Evolutionary conservation across 2,888 invertebrate genomes (phyloP), one percentile per base, ranked within the genome.

Genomic region (Melikaiella ostensackeni): DNA sequence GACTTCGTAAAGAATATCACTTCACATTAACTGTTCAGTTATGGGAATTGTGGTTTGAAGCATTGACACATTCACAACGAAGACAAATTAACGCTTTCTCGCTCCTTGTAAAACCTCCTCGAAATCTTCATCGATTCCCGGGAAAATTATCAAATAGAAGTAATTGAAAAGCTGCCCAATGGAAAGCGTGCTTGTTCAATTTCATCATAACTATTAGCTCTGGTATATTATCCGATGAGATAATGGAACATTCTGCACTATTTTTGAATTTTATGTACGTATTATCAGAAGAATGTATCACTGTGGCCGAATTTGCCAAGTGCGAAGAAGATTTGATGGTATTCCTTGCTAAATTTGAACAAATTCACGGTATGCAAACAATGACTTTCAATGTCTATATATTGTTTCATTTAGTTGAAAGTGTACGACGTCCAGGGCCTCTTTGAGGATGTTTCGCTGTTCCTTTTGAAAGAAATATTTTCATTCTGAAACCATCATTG

Each of bases 151-250:
- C 35, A 1, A 33, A 74, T 1, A 24, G 24, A 66, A 21, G 38
- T 21, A 61, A 76, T 24, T 79, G 70, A 66, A 76, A 79, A 61
- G 79, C 79, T 11, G 66, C 76, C 9, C 64, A 80, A 16, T 80
- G 77, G 80, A 76, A 77, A 33, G 42, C 79, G 5, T 77, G 79
- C 79, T 55, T 79, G 1, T 38, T 76, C 5, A 30, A 64, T 62
- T 74, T 55, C 7, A 75, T 76, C 38, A 38, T 76, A 16, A 55
- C 50, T 35, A 24, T 76, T n/a, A 73, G 64, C 24, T 3, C 21
- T 21, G 73, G 73, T 21, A 13, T 73, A n/a, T 75, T 77, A 19
- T 13, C 50, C 13, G 11, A 62, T 1, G 42, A 75, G 2, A 35
- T 57, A 16, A 9, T 79, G 16, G 21, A 75, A 61, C 70, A 75